phyloP scores from a whole-genome alignment of 2,113 vertebrate species.

The Cebus imitator region DNA sequence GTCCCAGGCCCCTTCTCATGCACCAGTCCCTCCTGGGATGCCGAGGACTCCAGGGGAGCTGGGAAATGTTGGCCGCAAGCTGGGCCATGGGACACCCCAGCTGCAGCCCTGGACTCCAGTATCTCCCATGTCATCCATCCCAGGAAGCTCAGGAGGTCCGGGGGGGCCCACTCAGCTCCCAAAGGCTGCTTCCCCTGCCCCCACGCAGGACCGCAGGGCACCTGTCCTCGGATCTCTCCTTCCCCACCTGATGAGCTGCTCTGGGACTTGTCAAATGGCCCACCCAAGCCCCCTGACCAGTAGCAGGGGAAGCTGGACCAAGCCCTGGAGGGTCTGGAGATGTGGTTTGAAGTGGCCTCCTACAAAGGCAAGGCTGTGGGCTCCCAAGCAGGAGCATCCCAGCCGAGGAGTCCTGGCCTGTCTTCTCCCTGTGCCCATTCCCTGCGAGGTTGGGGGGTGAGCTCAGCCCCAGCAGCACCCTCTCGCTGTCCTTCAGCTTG shows the following conservation, averaged over 20 bases:
- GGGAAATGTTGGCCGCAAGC: fast-evolving
- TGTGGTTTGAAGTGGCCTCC: no score
- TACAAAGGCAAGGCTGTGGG: neutral
- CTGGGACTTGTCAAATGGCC: no score
- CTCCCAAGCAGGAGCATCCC: no score
- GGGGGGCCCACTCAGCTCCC: neutral
- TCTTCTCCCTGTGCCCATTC: neutral
- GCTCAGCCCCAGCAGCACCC: neutral
- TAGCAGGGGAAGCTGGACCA: neutral
- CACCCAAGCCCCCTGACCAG: neutral
- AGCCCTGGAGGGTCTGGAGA: neutral
- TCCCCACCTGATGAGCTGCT: neutral
- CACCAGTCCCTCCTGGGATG: neutral
- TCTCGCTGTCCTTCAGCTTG: neutral
- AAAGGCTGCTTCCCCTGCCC: fast-evolving
- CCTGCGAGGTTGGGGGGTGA: neutral
- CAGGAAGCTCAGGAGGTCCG: neutral
- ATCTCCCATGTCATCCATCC: no score
- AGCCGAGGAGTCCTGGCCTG: neutral
- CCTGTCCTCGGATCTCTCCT: neutral
- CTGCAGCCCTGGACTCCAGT: no score
- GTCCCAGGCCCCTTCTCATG: fast-evolving
- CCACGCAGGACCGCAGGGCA: neutral
- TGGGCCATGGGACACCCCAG: neutral
- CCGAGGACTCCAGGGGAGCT: neutral